Percentiles rank a stretch among this genome's conserved stretches.
Conservation (phyloP, 2,888 invertebrate genomes). For the Tanytarsus gracilentus region DNA sequence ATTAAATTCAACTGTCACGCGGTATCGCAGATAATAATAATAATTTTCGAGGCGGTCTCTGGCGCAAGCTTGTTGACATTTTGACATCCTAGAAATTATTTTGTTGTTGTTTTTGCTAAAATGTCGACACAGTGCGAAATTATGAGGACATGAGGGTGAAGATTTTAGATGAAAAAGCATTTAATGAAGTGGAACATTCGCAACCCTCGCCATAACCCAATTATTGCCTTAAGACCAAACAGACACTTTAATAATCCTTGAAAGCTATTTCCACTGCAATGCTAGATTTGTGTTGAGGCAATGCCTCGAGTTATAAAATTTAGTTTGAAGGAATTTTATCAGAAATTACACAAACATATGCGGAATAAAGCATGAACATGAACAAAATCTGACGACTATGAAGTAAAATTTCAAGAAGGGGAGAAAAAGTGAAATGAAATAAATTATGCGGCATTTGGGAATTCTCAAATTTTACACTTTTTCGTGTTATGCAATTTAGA, state of each 20-base stretch:
- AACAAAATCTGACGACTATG: too few species aligned
- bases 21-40: too few species aligned
- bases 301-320: background rate
- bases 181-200: background rate
- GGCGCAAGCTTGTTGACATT: too few species aligned
- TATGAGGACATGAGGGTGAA: too few species aligned
- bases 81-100: too few species aligned
- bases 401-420: too few species aligned
- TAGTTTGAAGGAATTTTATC: background rate
- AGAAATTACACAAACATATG: background rate
- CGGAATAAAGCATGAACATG: background rate
- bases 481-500: constrained; percentile 3
- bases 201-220: background rate
- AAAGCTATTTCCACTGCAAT: too few species aligned
- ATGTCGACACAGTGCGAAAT: too few species aligned
- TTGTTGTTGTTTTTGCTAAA: too few species aligned
- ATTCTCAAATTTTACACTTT: background rate
- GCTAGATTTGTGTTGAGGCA: too few species aligned
- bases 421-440: background rate
- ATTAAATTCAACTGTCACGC: too few species aligned
- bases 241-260: background rate
- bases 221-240: background rate
- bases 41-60: too few species aligned
- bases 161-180: background rate
- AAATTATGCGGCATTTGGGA: background rate